Evolutionary conservation across 2,113 vertebrate species (phyloP).

Genomic region (Tenebrosternarchus preto): DNA sequence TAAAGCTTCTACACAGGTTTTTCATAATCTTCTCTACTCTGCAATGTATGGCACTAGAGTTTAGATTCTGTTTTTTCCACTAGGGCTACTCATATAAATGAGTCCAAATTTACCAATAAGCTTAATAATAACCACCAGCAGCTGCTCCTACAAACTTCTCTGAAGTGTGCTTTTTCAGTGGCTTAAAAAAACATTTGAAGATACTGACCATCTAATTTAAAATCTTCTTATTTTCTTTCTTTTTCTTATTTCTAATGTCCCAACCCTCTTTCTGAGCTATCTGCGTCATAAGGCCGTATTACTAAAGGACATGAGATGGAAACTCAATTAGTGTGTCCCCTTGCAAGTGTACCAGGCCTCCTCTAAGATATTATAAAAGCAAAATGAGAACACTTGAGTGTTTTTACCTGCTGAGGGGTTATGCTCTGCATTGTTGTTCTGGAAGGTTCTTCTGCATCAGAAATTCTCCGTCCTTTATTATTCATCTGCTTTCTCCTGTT

Average conservation of each 20-base stretch:
- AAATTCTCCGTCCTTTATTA: constrained; percentile 16
- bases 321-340: constrained; percentile 48
- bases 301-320: constrained; percentile 46
- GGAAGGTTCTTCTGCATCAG: constrained; percentile 7
- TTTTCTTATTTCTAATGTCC: background rate
- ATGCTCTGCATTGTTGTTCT: constrained; percentile 13
- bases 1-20: too few relatives aligned
- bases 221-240: background rate
- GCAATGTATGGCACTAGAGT: too few relatives aligned
- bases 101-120: background rate
- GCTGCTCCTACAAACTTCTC: background rate
- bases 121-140: background rate
- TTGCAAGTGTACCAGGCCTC: constrained; percentile 29
- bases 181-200: background rate
- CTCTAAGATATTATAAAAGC: constrained; percentile 39
- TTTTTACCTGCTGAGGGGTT: constrained; percentile 37
- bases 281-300: constrained; percentile 32
- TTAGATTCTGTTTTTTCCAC: background rate
- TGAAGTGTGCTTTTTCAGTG: background rate
- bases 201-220: constrained; percentile 1
- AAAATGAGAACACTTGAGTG: constrained; percentile 36
- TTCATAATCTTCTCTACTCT: too few relatives aligned
- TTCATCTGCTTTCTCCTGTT: constrained; percentile 33
- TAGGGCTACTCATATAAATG: background rate
- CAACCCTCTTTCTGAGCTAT: background rate